Percentiles rank a stretch among this genome's conserved stretches.
phyloP scores from a whole-genome alignment of 2,888 invertebrate species.

The Seira ritae region DNA sequence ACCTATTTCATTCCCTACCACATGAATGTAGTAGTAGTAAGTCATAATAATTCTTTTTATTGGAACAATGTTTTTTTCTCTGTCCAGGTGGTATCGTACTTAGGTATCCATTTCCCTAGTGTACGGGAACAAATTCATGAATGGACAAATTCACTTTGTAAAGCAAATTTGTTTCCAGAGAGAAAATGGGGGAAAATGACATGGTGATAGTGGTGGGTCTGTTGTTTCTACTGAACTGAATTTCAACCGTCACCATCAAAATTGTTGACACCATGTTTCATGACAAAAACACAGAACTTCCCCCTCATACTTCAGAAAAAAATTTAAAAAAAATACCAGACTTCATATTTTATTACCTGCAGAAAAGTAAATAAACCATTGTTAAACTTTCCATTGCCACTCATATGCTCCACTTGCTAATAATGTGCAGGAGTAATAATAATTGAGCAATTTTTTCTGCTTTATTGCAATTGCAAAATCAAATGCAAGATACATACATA shows the following conservation, averaged over 20 bases:
- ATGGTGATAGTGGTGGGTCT: neutral
- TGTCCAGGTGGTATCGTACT: slow-evolving; percentile 29
- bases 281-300: too few relatives aligned
- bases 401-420: neutral
- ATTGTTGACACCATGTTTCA: neutral
- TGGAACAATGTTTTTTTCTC: slow-evolving; percentile 19
- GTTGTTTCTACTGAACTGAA: neutral
- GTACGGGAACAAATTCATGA: slow-evolving; percentile 23
- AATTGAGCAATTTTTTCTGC: slow-evolving; percentile 19
- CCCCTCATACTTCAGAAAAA: too few relatives aligned
- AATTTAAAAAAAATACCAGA: neutral
- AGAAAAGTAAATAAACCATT: slow-evolving; percentile 13
- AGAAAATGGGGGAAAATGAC: neutral
- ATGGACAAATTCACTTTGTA: slow-evolving; percentile 29
- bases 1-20: neutral
- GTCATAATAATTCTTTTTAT: neutral
- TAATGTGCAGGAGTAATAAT: slow-evolving; percentile 15
- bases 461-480: slow-evolving; percentile 10
- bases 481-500: too few relatives aligned
- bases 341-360: slow-evolving; percentile 10
- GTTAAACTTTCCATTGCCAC: neutral
- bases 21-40: too few relatives aligned
- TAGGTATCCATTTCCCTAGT: neutral
- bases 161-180: neutral
- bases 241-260: neutral